phyloP scores from a whole-genome alignment of 2,888 invertebrate genomes.

The Herminia tarsipennalis region DNA sequence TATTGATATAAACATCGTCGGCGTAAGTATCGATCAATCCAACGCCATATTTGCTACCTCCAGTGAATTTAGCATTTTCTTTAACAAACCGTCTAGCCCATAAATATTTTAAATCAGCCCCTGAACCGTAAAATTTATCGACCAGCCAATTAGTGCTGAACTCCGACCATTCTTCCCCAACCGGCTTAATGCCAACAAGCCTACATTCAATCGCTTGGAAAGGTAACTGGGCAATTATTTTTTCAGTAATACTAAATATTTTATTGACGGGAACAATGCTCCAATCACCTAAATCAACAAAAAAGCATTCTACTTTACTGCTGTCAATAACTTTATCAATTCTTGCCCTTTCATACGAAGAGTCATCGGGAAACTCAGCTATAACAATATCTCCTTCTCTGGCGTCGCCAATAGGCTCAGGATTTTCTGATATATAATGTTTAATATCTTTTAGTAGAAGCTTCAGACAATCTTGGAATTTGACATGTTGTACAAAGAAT shows the following conservation, averaged over 20 bases:
- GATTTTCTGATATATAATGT: slow-evolving; percentile 54
- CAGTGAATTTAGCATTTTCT: slow-evolving; percentile 63
- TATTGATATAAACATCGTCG: slow-evolving; percentile 76
- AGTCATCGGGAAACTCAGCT: slow-evolving; percentile 77
- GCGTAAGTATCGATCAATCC: slow-evolving; percentile 76
- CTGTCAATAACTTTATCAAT: slow-evolving; percentile 63
- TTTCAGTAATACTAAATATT: slow-evolving; percentile 77
- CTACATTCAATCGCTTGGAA: slow-evolving; percentile 88
- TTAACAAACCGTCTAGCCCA: slow-evolving; percentile 73
- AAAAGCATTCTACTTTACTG: slow-evolving; percentile 84
- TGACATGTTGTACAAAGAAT: slow-evolving; percentile 79
- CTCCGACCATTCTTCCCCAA: slow-evolving; percentile 78
- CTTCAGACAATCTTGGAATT: slow-evolving; percentile 72
- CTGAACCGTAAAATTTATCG: slow-evolving; percentile 67
- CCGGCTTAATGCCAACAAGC: slow-evolving; percentile 81
- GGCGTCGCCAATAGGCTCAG: slow-evolving; percentile 47
- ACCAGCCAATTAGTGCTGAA: slow-evolving; percentile 82
- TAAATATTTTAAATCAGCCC: slow-evolving; percentile 68
- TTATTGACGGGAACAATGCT: slow-evolving; percentile 65
- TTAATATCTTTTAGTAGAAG: slow-evolving; percentile 72
- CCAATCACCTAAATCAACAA: slow-evolving; percentile 87
- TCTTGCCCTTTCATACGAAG: slow-evolving; percentile 74
- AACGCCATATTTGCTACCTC: slow-evolving; percentile 79
- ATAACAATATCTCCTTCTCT: slow-evolving; percentile 75
- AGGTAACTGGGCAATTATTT: slow-evolving; percentile 82